Base-by-base conservation (phyloP, 2,888 invertebrate genomes). In the Ornithoptera alexandrae region DNA sequence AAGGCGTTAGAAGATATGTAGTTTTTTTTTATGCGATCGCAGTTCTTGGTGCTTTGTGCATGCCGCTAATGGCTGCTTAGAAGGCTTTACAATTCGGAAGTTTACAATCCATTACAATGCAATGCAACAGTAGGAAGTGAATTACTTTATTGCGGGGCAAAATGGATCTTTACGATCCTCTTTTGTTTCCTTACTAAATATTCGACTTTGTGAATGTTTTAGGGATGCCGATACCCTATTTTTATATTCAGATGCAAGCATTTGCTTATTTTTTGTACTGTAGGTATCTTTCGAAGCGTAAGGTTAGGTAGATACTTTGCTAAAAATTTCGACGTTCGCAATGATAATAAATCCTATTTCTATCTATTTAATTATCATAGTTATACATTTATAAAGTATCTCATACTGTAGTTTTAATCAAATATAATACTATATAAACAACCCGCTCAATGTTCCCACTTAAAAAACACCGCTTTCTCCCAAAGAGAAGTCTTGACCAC, bases 121-220 rank as follows among this genome's bases (percentile, higher is more conserved):
- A 69, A 72, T 76, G 77, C 82, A 83, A 88, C 92, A 88, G 91
- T 91, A 91, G 92, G 88, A 86, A 65, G 82, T 74, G 79, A 87
- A 90, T 91, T 80, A 84, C 80, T 87, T 88, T 90, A 91, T 90
- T 90, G 85, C 83, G 77, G 72, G 78, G 80, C 79, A 87, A 85
- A 90, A 91, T 88, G 78, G 79, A 80, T 77, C 79, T 91, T 91
- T 92, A 91, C 82, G 80, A 84, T 75, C 69, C 20, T 50, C 67
- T 74, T 74, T 89, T 88, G 88, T 89, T 78, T 69, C 71, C 17
- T 50, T 71, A 77, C 77, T 73, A 74, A 77, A 73, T 74, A 75
- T 72, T 72, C 73, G 73, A 77, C 78, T 78, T 83, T 79, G 76
- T 76, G 72, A 80, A 81, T 80, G 82, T 81, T 81, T 83, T 79